Evolutionary conservation across 2,113 vertebrate species (phyloP).

Genomic region (Caretta caretta): DNA sequence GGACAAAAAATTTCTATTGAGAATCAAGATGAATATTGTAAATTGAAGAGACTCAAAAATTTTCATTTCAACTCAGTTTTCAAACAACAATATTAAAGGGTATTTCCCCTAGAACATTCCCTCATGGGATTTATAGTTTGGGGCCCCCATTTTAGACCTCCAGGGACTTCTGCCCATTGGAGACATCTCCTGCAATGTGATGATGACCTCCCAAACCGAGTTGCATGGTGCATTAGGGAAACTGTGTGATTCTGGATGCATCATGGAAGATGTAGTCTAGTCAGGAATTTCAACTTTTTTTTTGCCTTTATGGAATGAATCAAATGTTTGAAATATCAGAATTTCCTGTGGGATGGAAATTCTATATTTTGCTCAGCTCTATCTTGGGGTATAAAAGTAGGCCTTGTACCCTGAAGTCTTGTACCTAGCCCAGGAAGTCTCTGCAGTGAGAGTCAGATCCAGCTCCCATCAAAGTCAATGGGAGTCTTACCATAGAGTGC

Average conservation of each 20-base stretch:
- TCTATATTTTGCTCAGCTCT: not conserved
- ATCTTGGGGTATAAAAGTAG: not conserved
- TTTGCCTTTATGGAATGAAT: not conserved
- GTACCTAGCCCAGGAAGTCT: not conserved
- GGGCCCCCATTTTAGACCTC: not conserved
- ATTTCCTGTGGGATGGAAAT: not conserved
- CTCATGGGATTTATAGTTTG: not conserved
- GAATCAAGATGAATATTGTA: constrained; percentile 17
- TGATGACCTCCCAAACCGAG: not conserved
- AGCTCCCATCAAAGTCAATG: not conserved
- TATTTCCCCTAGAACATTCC: not conserved
- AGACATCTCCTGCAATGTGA: not conserved
- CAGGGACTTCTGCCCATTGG: too few species aligned
- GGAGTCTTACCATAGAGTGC: not conserved
- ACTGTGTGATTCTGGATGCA: not conserved
- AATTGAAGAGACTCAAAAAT: constrained; percentile 3
- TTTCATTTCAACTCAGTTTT: not conserved
- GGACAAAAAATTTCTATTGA: constrained; percentile 35
- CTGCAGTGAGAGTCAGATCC: not conserved
- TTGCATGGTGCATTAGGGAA: not conserved
- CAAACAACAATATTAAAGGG: not conserved
- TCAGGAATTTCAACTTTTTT: not conserved
- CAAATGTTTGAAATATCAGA: not conserved
- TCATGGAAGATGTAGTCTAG: not conserved
- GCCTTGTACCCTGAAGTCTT: not conserved